Conservation (phyloP, 1,140 invertebrate genomes). For the Anagrus nilaparvatae region DNA sequence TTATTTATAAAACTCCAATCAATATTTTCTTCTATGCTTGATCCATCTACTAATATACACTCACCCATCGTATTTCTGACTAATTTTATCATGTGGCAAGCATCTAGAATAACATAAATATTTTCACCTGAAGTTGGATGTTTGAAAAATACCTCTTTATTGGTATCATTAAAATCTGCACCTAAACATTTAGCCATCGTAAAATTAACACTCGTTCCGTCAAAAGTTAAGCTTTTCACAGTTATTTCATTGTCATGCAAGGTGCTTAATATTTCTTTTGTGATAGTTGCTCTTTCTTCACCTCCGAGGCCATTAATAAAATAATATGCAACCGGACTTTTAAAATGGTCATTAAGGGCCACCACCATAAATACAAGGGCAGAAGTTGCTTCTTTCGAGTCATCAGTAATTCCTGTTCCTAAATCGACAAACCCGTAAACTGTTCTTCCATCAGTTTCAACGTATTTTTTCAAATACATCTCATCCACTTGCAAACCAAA, state of each 20-base stretch:
- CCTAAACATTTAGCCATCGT: slow-evolving; percentile 13
- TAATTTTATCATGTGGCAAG: slow-evolving; percentile 35
- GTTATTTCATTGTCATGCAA: slow-evolving; percentile 14
- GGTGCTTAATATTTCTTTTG: not conserved
- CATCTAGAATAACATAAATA: slow-evolving; percentile 27
- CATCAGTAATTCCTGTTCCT: not conserved
- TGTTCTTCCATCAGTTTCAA: not conserved
- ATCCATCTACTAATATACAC: slow-evolving; percentile 15
- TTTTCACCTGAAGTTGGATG: slow-evolving; percentile 22
- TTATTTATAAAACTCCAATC: slow-evolving; percentile 17
- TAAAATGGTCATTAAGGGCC: not conserved
- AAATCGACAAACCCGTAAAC: not conserved
- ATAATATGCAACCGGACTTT: not conserved
- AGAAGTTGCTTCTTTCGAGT: not conserved
- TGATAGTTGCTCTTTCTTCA: not conserved
- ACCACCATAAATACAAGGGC: slow-evolving; percentile 4
- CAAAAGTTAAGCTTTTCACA: slow-evolving; percentile 11
- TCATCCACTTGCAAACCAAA: no score
- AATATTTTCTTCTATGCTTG: slow-evolving; percentile 12
- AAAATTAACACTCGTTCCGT: slow-evolving; percentile 13
- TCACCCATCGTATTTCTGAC: slow-evolving; percentile 25
- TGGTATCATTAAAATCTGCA: slow-evolving; percentile 15
- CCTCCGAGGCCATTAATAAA: not conserved
- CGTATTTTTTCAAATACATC: not conserved
- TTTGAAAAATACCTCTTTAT: slow-evolving; percentile 23